These are phyloP conservation scores for Pseudochirops cupreus DNA, from an alignment of 2,797 vertebrate species.

Conservation along the genomic window DNA sequence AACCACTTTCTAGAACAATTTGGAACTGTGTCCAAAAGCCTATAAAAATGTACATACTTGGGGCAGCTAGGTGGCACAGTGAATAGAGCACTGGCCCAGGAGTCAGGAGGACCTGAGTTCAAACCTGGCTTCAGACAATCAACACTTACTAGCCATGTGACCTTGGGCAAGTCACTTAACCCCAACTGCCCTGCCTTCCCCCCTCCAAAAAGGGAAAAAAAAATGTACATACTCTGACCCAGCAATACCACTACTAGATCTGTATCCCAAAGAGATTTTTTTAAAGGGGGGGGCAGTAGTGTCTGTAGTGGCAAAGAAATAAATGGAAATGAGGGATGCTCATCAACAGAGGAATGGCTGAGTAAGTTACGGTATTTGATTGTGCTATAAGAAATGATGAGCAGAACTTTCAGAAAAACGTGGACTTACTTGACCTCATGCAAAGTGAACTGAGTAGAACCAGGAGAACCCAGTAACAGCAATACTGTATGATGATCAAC, in stretches of 20 bases:
- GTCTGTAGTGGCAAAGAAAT: not conserved
- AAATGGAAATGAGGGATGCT: not conserved
- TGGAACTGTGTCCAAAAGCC: not conserved
- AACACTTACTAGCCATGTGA: no score
- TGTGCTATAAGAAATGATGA: not conserved
- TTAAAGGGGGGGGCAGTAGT: no score
- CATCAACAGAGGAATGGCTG: not conserved
- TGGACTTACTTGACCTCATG: not conserved
- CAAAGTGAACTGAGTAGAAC: not conserved
- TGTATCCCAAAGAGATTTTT: not conserved
- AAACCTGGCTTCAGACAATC: no score
- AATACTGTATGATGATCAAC: not conserved
- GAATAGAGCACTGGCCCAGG: no score
- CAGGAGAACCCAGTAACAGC: not conserved
- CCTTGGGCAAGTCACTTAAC: no score
- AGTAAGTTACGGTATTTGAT: not conserved
- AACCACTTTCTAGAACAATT: not conserved
- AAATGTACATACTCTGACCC: not conserved
- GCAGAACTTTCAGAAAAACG: not conserved
- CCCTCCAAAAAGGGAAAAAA: not conserved
- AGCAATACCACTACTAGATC: not conserved
- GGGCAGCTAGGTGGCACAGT: no score
- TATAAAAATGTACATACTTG: not conserved
- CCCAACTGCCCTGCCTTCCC: no score
- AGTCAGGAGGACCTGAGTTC: no score